Conservation (phyloP, 2,113 vertebrate species). For the Mormyrus lacerda region DNA sequence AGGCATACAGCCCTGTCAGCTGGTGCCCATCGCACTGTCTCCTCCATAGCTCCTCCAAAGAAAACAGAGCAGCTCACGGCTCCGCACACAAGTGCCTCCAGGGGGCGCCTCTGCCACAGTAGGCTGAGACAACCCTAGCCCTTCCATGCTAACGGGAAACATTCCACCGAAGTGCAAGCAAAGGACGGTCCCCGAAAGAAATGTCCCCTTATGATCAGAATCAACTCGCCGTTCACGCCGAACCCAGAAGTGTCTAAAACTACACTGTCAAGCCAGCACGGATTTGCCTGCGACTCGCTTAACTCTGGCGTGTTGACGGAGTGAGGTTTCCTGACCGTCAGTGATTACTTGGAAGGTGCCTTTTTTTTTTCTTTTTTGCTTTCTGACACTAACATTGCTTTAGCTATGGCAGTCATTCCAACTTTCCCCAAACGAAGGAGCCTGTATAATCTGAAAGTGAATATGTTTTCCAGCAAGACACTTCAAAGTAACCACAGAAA, state of each 20-base stretch:
- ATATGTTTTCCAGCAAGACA: conserved; percentile 40
- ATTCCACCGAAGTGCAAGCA: background rate
- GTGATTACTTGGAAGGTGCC: background rate
- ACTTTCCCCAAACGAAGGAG: conserved; percentile 15
- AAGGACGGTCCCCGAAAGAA: background rate
- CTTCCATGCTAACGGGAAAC: background rate
- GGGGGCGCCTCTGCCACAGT: background rate
- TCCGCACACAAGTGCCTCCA: background rate
- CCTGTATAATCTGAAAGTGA: conserved; percentile 27
- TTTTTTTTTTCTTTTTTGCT: background rate
- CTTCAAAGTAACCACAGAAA: conserved; percentile 40
- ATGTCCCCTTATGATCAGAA: background rate
- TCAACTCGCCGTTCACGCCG: background rate
- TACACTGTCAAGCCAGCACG: background rate
- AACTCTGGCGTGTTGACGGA: background rate
- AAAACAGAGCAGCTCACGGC: background rate
- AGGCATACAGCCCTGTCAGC: background rate
- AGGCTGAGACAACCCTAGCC: background rate
- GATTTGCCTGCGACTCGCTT: background rate
- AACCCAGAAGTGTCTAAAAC: background rate
- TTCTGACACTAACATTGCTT: background rate
- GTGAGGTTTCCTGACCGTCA: background rate
- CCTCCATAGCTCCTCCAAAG: background rate
- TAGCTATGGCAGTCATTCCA: background rate
- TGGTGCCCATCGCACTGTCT: background rate